These are phyloP conservation scores for Ophion obscuratus DNA, from an alignment of 2,888 invertebrate species.

Conservation along the genomic window DNA sequence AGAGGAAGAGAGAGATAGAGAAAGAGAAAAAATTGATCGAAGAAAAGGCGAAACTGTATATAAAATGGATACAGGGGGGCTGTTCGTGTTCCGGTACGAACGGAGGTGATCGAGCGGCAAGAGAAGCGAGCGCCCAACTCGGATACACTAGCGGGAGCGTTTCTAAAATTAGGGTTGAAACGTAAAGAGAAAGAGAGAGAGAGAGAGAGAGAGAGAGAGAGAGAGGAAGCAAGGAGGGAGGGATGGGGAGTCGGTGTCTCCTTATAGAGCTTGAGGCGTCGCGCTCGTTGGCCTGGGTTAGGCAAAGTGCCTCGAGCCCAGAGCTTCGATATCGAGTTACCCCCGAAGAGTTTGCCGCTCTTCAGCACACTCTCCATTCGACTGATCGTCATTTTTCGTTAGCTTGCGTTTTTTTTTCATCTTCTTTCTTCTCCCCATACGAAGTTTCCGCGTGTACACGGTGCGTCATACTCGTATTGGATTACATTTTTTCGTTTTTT, in stretches of 20 bases:
- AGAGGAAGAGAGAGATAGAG: neutral
- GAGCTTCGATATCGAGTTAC: conserved; percentile 71
- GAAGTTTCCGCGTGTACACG: neutral
- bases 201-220: conserved; percentile 75
- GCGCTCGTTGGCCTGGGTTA: conserved; percentile 80
- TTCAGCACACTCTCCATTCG: conserved; percentile 36
- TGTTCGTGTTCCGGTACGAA: conserved; percentile 5
- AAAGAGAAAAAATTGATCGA: neutral
- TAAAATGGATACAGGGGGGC: conserved; percentile 19
- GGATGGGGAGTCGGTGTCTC: conserved; percentile 66
- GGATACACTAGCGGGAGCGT: conserved; percentile 65
- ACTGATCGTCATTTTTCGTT: conserved; percentile 22
- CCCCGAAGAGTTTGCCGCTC: conserved; percentile 61
- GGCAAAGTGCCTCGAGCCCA: conserved; percentile 74
- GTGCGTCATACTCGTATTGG: neutral
- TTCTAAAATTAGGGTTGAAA: conserved; percentile 81
- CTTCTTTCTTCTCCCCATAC: conserved; percentile 24
- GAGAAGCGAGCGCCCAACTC: conserved; percentile 66
- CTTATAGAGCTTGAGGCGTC: conserved; percentile 72
- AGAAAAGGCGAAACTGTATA: conserved; percentile 13
- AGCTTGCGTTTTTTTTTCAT: conserved; percentile 11
- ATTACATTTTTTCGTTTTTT: neutral
- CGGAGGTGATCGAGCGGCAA: conserved; percentile 55
- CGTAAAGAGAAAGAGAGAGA: conserved; percentile 74
- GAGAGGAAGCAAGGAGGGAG: conserved; percentile 37